Base-by-base conservation (phyloP, 2,113 vertebrate species). In the Alligator mississippiensis region DNA sequence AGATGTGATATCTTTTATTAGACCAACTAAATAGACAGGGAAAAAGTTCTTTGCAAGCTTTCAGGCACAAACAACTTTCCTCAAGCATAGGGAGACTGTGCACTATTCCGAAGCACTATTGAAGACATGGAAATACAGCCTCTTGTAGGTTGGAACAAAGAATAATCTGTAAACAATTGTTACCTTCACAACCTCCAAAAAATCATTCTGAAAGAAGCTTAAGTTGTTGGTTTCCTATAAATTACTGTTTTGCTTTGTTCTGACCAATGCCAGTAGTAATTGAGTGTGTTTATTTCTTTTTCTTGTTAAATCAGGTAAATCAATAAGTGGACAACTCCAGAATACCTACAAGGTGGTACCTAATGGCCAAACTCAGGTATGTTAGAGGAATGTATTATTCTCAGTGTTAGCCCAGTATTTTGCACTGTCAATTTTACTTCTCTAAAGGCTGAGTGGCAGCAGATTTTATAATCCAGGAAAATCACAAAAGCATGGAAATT, bases 291-390 rank as follows among this genome's bases (percentile, higher is more conserved):
- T 90, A 28, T 91, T 93, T 92, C 14, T 97, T 18, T 78, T 77
- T 88, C n/a, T 75, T 95, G 16, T 95, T 90, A 92, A 95, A 84
- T 89, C 89, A 98, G 98, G 62, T 95, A 98, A 98, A 97, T 97
- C 98, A 96, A 85, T 97, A 92, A 98, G 98, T 4, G 98, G 98
- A 47, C 97, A 98, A 19, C 94, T 98, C 76, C 98, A 98, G 95
- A 98, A 98, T 87, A 98, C 97, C 57, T 98, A 97, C 95, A 98
- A 97, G 83, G 24, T 97, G 91, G 86, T 97, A 94, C 94, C 98
- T 11, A 96, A 97, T 96, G 63, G 90, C 59, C 96, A 97, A 84
- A 96, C 97, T 85, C 97, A 98, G 98, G 98, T 98, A 98, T 86
- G 97, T 77, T 92, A 83, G 66, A 83, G 60, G 1, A 60, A 10